phyloP scores from a whole-genome alignment of 2,113 vertebrate genomes.

The Cyphomyrus plagiostoma region DNA sequence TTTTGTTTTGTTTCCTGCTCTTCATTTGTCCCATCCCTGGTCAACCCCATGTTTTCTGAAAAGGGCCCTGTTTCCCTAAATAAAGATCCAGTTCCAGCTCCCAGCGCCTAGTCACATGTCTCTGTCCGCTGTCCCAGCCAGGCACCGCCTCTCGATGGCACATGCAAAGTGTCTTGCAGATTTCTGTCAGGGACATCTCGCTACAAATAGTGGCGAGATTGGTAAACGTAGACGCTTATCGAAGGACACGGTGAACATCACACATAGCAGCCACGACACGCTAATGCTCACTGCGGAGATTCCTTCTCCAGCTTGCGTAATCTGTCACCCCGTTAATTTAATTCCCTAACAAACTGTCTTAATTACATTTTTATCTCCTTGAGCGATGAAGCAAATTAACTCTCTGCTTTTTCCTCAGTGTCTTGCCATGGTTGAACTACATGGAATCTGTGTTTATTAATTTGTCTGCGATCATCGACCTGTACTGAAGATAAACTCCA shows the following conservation, averaged over 20 bases:
- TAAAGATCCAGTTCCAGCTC: background rate
- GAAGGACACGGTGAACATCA: background rate
- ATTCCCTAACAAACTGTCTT: conserved; percentile 5
- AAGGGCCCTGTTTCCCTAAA: background rate
- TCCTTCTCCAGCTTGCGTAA: background rate
- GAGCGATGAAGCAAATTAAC: background rate
- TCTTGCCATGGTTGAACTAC: background rate
- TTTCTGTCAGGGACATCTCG: background rate
- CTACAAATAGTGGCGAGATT: background rate
- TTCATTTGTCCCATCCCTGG: background rate
- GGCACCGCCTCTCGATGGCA: background rate
- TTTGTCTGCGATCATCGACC: background rate
- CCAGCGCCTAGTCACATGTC: background rate
- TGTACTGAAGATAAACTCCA: background rate
- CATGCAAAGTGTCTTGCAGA: background rate
- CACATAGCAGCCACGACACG: background rate
- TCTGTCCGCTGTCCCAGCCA: background rate
- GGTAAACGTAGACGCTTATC: background rate
- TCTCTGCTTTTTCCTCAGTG: background rate
- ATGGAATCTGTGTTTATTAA: background rate
- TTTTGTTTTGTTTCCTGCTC: background rate
- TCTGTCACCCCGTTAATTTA: background rate
- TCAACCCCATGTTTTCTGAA: background rate
- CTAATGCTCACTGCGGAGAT: background rate
- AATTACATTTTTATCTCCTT: conserved; percentile 1